Conservation (phyloP, 2,113 vertebrate genomes). For the Mohoua ochrocephala region DNA sequence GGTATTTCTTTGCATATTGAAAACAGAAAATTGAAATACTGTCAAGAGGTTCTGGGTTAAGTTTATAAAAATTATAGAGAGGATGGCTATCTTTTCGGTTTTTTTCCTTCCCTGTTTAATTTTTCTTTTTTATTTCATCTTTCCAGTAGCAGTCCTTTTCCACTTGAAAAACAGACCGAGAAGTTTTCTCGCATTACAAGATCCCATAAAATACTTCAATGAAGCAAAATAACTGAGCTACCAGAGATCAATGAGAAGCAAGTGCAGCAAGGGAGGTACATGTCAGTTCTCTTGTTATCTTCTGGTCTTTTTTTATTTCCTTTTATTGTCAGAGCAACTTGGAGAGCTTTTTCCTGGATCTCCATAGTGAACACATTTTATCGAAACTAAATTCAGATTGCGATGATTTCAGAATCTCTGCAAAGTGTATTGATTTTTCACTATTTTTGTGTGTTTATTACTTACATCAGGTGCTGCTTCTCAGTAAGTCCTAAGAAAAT, state of each 20-base stretch:
- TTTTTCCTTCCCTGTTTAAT: neutral
- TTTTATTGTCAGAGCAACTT: neutral
- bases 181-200: neutral
- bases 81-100: neutral
- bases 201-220: neutral
- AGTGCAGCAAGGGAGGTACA: neutral
- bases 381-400: neutral
- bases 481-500: neutral
- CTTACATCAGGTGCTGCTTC: neutral
- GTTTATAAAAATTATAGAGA: neutral
- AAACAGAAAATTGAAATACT: neutral
- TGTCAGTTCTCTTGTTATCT: neutral
- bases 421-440: neutral
- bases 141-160: neutral
- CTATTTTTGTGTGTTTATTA: neutral
- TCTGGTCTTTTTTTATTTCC: neutral
- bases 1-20: neutral
- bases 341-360: neutral
- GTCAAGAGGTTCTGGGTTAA: neutral
- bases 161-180: neutral
- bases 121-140: neutral
- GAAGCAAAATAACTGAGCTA: neutral
- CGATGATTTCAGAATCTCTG: neutral
- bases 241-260: neutral
- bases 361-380: neutral